Evolutionary conservation across 2,888 invertebrate species (phyloP).

Genomic region (Biston betularia): DNA sequence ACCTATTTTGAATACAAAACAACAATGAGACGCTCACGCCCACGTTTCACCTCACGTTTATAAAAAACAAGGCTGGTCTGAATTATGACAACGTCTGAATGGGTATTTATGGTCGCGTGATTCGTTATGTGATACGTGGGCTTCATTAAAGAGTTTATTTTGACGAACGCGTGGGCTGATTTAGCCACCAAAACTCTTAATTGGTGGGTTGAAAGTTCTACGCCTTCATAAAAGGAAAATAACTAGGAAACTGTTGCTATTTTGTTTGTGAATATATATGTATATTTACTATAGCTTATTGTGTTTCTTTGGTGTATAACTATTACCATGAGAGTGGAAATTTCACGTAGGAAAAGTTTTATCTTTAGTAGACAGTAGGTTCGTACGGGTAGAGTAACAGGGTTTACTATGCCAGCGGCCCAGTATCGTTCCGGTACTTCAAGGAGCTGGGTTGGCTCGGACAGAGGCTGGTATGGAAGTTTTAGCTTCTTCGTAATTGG

Average conservation of each 20-base stretch:
- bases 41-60: no score
- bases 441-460: no score
- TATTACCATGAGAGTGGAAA: neutral
- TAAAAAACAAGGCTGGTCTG: no score
- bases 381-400: no score
- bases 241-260: constrained; percentile 36
- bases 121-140: constrained; percentile 25
- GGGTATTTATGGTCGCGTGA: constrained; percentile 19
- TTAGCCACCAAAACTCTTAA: constrained; percentile 37
- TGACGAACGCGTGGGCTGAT: constrained; percentile 32
- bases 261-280: constrained; percentile 18
- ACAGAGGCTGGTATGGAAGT: no score
- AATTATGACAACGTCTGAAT: neutral
- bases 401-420: neutral
- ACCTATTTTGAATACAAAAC: no score
- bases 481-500: no score
- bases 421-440: no score
- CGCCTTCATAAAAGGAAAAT: constrained; percentile 33
- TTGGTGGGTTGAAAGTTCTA: constrained; percentile 30
- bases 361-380: no score
- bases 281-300: neutral
- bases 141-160: constrained; percentile 37
- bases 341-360: no score
- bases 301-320: no score
- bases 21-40: no score